Base-by-base conservation (phyloP, 1,140 invertebrate genomes). In the Brachionus manjavacas region DNA sequence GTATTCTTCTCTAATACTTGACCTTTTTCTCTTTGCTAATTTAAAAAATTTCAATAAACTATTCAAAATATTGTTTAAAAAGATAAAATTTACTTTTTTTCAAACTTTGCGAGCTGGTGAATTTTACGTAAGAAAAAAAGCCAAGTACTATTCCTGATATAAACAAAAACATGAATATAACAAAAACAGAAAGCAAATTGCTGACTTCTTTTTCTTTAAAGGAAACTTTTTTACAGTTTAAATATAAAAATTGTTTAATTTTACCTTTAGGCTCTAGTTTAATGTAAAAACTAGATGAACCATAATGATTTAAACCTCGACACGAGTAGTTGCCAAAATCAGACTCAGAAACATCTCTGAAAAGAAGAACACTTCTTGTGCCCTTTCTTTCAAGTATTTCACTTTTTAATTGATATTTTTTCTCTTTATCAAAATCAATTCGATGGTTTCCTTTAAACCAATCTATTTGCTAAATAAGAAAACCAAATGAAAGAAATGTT, bases 111-210 rank as follows among this genome's bases (percentile, higher is more conserved):
- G 39, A 25, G 20, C 46, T 76, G 14, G 43, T 25, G 20, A 81
- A 81, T 68, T 81, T 81, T 11, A 81, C n/a, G 46, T 64, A 81
- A 12, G 52, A 52, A 23, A 81, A 81, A 81, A 81, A 81, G 25
- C 52, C 52, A 3, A 81, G 52, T 23, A 81, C 43, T 39, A 60
- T 68, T 60, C 79, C 64, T 41, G 52, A 43, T 46, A 64, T 43
- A 35, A 81, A 81, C 52, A 81, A 60, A 81, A 81, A 81, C 35
- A 81, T 35, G 41, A 81, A 81, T 35, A 81, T 23, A 43, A 81
- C 52, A 43, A 68, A 43, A 16, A 81, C 23, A 11, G 79, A 81
- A 0, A 81, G 31, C 52, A 46, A 23, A 16, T 64, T 81, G 23
- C 39, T 43, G 14, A 81, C 23, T 64, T 81, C 52, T 41, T 60